Evolutionary conservation across 2,888 invertebrate genomes (phyloP).

Genomic region (Sarcophaga variegata): DNA sequence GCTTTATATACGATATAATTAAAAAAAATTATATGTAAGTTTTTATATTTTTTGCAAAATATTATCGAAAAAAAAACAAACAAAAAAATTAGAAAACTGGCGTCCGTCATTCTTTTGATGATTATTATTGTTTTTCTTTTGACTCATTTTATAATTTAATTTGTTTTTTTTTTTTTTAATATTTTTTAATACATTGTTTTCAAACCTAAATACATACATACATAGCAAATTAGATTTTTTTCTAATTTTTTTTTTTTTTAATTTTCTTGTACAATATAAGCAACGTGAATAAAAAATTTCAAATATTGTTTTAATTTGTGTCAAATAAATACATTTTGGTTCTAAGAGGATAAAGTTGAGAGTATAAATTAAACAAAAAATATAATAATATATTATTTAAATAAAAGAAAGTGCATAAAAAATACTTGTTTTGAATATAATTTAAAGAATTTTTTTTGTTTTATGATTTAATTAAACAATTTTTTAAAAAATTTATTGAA

Average conservation of each 20-base stretch:
- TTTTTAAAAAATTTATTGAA: too few relatives aligned
- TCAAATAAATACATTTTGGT: not conserved
- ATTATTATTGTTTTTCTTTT: not conserved
- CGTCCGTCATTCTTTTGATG: not conserved
- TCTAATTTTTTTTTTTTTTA: slow-evolving; percentile 6
- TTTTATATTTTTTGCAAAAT: not conserved
- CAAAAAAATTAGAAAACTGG: slow-evolving; percentile 3
- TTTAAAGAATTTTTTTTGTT: too few relatives aligned
- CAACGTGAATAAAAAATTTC: not conserved
- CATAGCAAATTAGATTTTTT: too few relatives aligned
- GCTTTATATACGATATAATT: slow-evolving; percentile 37
- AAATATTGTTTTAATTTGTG: not conserved
- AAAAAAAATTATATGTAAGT: slow-evolving; percentile 46
- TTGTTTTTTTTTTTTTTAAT: slow-evolving; percentile 2
- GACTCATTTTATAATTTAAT: slow-evolving; percentile 9
- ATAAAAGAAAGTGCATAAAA: too few relatives aligned
- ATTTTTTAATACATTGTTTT: slow-evolving; percentile 1
- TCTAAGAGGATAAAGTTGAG: not conserved
- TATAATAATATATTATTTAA: too few relatives aligned
- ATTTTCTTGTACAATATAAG: not conserved
- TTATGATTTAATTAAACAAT: too few relatives aligned
- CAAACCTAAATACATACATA: not conserved
- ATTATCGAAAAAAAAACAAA: not conserved
- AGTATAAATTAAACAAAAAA: not conserved
- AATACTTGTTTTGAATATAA: too few relatives aligned